A percentile compares a stretch with the other conserved stretches of the same genome.
These are phyloP conservation scores for Eupleurogrammus muticus DNA, from an alignment of 2,797 vertebrate species.

Conservation along the genomic window DNA sequence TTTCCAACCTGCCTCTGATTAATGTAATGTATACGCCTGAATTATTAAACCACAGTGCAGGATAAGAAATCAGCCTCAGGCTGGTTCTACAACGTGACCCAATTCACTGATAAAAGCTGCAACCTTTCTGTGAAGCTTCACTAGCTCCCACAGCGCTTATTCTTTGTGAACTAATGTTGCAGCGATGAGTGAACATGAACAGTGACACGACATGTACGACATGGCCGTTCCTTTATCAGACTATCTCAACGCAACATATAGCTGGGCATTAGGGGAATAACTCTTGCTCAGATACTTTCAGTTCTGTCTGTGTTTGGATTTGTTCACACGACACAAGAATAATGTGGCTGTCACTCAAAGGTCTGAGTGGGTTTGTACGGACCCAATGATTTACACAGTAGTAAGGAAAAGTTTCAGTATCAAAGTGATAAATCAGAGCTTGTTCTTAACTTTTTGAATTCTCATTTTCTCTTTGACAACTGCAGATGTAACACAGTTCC, in stretches of 20 bases:
- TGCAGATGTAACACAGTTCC: not conserved
- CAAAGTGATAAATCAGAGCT: not conserved
- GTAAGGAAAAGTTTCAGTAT: not conserved
- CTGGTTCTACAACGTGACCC: slow-evolving; percentile 52
- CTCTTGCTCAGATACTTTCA: not conserved
- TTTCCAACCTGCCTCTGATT: not conserved
- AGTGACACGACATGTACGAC: not conserved
- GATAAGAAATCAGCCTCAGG: slow-evolving; percentile 30
- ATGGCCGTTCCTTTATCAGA: not conserved
- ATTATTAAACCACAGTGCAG: slow-evolving; percentile 46
- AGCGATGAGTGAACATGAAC: slow-evolving; percentile 45
- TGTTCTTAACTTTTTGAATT: slow-evolving; percentile 1
- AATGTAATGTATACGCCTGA: slow-evolving; percentile 21
- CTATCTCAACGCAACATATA: not conserved
- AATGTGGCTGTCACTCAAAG: slow-evolving; percentile 23
- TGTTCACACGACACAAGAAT: not conserved
- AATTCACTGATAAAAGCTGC: slow-evolving; percentile 57
- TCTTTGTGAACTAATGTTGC: slow-evolving; percentile 37
- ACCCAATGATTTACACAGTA: not conserved
- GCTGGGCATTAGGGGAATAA: not conserved
- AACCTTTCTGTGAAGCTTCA: slow-evolving; percentile 40
- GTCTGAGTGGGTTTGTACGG: not conserved
- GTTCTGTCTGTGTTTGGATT: not conserved
- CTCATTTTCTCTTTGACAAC: not conserved
- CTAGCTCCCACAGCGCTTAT: slow-evolving; percentile 38